These are phyloP conservation scores for Leptopilina drosophilae DNA, from an alignment of 2,888 invertebrate genomes.

Conservation along the genomic window DNA sequence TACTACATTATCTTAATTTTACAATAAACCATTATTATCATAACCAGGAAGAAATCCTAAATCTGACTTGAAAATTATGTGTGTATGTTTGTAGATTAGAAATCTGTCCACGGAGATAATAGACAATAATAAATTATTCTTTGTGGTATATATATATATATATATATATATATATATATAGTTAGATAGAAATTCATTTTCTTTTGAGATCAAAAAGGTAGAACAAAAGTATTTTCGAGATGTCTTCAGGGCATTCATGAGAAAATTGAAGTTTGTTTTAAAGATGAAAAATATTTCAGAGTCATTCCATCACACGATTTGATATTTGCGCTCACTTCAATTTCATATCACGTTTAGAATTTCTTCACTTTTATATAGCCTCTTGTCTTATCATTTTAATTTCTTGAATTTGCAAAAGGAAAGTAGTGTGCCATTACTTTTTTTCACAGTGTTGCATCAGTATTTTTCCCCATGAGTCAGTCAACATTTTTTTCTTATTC, in stretches of 20 bases:
- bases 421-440: neutral
- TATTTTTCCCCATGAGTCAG: too few relatives aligned
- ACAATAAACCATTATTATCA: neutral
- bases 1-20: neutral
- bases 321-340: constrained; percentile 21
- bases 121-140: constrained; percentile 12
- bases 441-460: too few relatives aligned
- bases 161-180: neutral
- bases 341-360: constrained; percentile 20
- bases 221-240: constrained; percentile 9
- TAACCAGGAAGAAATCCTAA: neutral
- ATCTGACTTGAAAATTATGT: constrained; percentile 2
- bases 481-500: too few relatives aligned
- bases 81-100: neutral
- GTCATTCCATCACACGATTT: constrained; percentile 15
- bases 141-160: neutral
- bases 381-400: neutral
- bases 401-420: constrained; percentile 13
- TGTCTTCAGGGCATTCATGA: constrained; percentile 24
- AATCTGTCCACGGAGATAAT: neutral
- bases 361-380: neutral
- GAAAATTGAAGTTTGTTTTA: neutral
- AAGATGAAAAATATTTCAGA: neutral
- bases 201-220: neutral
- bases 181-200: neutral